phyloP scores from a whole-genome alignment of 2,888 invertebrate species.

The Yponomeuta plumbellus region DNA sequence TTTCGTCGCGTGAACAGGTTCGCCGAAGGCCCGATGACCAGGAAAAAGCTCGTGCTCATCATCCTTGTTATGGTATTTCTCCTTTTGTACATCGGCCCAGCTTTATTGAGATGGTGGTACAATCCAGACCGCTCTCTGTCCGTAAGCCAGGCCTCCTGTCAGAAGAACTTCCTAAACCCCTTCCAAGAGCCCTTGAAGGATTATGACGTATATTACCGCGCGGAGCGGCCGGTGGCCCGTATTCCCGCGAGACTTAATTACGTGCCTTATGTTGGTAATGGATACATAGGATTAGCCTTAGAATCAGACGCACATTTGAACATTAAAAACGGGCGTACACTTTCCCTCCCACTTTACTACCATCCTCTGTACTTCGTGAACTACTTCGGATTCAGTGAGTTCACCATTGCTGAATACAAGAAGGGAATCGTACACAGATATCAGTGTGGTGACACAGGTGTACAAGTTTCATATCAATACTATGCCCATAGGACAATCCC shows the following conservation, averaged over 20 bases:
- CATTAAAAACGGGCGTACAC: conserved; percentile 80
- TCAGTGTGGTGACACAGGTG: conserved; percentile 80
- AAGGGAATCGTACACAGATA: conserved; percentile 81
- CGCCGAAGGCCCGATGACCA: conserved; percentile 65
- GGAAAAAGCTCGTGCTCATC: conserved; percentile 67
- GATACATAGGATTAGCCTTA: conserved; percentile 80
- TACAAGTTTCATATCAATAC: conserved; percentile 80
- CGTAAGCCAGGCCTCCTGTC: conserved; percentile 77
- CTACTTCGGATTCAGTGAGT: conserved; percentile 76
- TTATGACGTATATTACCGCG: conserved; percentile 81
- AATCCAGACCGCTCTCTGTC: conserved; percentile 58
- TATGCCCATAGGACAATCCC: conserved; percentile 89
- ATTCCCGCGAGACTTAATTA: conserved; percentile 75
- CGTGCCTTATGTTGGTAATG: conserved; percentile 86
- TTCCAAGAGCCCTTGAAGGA: conserved; percentile 78
- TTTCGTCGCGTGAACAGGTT: conserved; percentile 63
- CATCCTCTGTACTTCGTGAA: conserved; percentile 79
- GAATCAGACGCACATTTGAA: conserved; percentile 79
- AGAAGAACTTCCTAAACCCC: conserved; percentile 79
- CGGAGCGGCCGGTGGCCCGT: conserved; percentile 71
- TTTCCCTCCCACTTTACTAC: conserved; percentile 80
- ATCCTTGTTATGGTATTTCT: conserved; percentile 75
- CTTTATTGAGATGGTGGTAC: conserved; percentile 79
- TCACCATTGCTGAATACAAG: conserved; percentile 81
- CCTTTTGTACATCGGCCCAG: conserved; percentile 80